A percentile compares a stretch with the other conserved stretches of the same genome.
These are phyloP conservation scores for Drosophila acutilabella DNA, from an alignment of 2,888 invertebrate species.

Conservation along the genomic window DNA sequence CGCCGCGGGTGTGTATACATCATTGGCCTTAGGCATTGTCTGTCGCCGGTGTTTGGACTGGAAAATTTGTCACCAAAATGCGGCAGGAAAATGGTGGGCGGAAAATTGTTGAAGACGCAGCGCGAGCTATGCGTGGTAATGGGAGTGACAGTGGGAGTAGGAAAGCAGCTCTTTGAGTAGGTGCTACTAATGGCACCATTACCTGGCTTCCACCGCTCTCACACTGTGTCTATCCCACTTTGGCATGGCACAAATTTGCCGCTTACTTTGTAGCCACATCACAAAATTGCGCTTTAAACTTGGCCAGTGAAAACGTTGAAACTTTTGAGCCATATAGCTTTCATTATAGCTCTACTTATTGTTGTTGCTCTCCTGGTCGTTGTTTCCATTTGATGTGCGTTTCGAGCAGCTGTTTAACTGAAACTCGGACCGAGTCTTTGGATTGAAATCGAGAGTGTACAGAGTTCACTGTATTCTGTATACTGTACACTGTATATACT, in stretches of 20 bases:
- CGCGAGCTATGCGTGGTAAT: constrained; percentile 12
- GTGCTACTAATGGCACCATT: constrained; percentile 76
- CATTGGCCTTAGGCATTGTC: constrained; percentile 21
- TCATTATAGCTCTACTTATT: constrained; percentile 60
- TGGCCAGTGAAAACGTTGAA: constrained; percentile 43
- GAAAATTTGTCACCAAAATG: constrained; percentile 57
- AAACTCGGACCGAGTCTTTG: neutral
- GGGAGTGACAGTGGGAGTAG: too few species aligned
- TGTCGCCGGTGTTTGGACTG: constrained; percentile 17
- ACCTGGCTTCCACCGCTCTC: constrained; percentile 40
- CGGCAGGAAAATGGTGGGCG: constrained; percentile 1
- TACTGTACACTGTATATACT: too few species aligned
- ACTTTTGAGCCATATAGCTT: constrained; percentile 67
- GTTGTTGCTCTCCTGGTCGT: constrained; percentile 28
- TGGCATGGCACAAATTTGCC: constrained; percentile 37
- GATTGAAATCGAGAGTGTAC: neutral
- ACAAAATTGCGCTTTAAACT: constrained; percentile 65
- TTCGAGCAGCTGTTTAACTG: constrained; percentile 55
- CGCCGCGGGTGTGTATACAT: constrained; percentile 44
- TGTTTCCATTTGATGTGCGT: constrained; percentile 54
- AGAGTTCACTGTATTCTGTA: neutral
- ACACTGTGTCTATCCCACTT: too few species aligned
- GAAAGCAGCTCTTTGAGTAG: constrained; percentile 56
- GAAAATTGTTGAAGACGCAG: constrained; percentile 33
- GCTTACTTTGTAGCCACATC: constrained; percentile 58